Conservation (phyloP, 2,113 vertebrate species). For the Saiga tatarica region DNA sequence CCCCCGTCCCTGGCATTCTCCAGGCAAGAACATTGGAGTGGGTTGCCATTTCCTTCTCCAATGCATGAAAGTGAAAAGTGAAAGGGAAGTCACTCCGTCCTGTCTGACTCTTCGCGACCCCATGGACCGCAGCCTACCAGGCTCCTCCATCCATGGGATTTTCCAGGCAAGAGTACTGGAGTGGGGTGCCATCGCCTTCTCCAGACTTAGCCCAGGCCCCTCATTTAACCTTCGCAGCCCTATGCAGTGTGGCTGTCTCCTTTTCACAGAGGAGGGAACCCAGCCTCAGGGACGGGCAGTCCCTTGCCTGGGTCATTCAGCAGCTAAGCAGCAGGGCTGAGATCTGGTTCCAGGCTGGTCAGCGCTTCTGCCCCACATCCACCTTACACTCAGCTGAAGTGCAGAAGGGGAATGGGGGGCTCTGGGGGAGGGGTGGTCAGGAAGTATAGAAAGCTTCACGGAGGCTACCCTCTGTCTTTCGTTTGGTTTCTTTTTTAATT, state of each 20-base stretch:
- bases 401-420: rapidly evolving
- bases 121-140: too few species aligned
- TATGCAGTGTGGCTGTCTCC: too few species aligned
- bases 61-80: too few species aligned
- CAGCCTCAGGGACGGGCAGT: not conserved
- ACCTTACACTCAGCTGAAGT: not conserved
- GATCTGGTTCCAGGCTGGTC: not conserved
- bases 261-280: not conserved
- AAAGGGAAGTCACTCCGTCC: too few species aligned
- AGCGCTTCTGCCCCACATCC: not conserved
- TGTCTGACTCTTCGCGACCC: too few species aligned
- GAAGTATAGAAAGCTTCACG: not conserved
- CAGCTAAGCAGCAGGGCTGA: not conserved
- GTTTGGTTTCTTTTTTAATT: not conserved
- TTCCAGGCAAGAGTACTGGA: too few species aligned
- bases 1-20: too few species aligned
- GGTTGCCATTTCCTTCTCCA: too few species aligned
- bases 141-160: too few species aligned
- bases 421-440: not conserved
- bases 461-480: rapidly evolving
- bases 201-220: not conserved
- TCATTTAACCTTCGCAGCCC: not conserved
- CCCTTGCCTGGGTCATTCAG: not conserved
- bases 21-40: too few species aligned
- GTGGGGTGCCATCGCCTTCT: too few species aligned